Base-by-base conservation (phyloP, 2,113 vertebrate species). In the Tricholaema leucomelas region DNA sequence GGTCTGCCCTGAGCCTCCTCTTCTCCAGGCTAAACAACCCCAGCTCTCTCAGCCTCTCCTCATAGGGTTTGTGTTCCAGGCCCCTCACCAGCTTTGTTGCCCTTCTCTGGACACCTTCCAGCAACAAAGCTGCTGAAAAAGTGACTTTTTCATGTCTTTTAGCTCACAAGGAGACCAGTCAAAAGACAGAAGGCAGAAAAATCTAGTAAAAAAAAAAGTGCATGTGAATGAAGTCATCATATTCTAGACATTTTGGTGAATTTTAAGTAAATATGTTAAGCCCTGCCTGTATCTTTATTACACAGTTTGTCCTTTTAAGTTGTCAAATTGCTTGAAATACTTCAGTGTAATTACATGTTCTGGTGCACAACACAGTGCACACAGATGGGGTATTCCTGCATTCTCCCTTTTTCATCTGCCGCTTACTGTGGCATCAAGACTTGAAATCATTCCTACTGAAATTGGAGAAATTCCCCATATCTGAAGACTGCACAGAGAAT, bases 281-380 rank as follows among this genome's bases (percentile, higher is more conserved):
- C 19, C 8, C 8, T 84, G 5, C 1, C 0, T 0, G 8, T 23
- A 27, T 33, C 60, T 89, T 52, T 35, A 64, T 25, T 60, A n/a
- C n/a, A 80, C 25, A 69, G 10, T 24, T 85, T 44, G 16, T 18
- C 28, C 15, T 54, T 81, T 59, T 46, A 33, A 28, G 6, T 52
- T 65, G 2, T 61, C 16, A 46, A 31, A 64, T 42, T 71, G 12
- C 5, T 30, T 27, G 7, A 42, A 85, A 72, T 9, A 1, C 16
- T n/a, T 48, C 46, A 40, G 35, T 21, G 12, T 55, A 71, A n/a
- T 72, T 67, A 10, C n/a, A 46, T 6, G 10, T 76, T 85, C 66
- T 28, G 16, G 7, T 12, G 18, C 15, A 19, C 18, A 52, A 12
- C 12, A 38, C 28, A 58, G 35, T 27, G 33, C 23, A 65, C 25